Evolutionary conservation across 1,140 invertebrate genomes (phyloP), one percentile per base, ranked within the genome.

Genomic region (Aplysia californica): DNA sequence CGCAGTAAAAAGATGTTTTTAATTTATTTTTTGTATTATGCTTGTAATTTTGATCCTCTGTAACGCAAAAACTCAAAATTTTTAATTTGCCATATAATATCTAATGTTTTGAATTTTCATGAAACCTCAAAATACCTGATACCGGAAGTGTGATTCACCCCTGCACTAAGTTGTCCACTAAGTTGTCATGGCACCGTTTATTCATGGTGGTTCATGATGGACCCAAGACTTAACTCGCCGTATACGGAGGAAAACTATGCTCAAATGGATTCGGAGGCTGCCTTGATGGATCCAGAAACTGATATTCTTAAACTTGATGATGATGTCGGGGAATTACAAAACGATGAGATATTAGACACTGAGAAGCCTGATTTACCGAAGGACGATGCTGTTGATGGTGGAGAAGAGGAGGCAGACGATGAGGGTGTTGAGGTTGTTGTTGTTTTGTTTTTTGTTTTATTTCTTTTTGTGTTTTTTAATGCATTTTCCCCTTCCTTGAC

Each of bases 301-400:
- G 82, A 85, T 73, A 82, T 85, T 65, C 61, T 85, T 29, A 82
- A 80, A 20, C 77, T 85, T 26, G 82, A 85, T 68, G 75, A 80
- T 29, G 73, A 79, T 15, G n/a, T n/a, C n/a, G n/a, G n/a, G n/a
- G n/a, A n/a, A n/a, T n/a, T n/a, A n/a, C n/a, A n/a, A n/a, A n/a
- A n/a, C n/a, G n/a, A n/a, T n/a, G n/a, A n/a, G n/a, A 50, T n/a
- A n/a, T 50, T 50, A 15, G 44, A 50, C 10, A 50, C 10, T 50
- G 44, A 50, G 44, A 50, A 50, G n/a, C 10, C 44, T 50, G 44
- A 50, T n/a, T n/a, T n/a, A 15, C 10, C n/a, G 44, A 50, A 50
- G 44, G 44, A n/a, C n/a, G 44, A 50, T 15, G 44, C 44, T n/a
- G 10, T 50, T 50, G 44, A n/a, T 15, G 44, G n/a, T 50, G 44